These are phyloP conservation scores for Probosciger aterrimus DNA, from an alignment of 2,113 vertebrate species.

Conservation along the genomic window DNA sequence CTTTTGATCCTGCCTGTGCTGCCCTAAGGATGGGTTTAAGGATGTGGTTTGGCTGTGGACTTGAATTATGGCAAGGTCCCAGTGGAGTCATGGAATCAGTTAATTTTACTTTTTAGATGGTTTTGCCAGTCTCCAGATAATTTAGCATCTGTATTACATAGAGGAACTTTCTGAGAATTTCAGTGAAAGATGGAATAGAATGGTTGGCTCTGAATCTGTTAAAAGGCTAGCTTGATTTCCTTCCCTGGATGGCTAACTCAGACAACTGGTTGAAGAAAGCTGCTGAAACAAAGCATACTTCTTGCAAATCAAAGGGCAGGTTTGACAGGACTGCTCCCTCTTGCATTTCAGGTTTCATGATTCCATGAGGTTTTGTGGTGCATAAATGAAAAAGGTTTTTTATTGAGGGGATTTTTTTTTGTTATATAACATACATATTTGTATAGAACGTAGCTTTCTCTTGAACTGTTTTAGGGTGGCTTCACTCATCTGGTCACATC, in stretches of 20 bases:
- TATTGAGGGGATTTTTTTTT: neutral
- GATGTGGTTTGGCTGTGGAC: neutral
- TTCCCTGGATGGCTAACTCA: neutral
- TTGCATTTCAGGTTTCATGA: neutral
- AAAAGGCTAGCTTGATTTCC: neutral
- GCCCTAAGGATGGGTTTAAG: neutral
- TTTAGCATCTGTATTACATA: neutral
- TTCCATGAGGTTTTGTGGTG: neutral
- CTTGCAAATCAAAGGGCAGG: neutral
- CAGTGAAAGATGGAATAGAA: neutral
- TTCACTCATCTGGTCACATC: neutral
- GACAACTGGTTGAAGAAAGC: neutral
- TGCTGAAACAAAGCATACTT: neutral
- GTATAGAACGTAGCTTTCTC: neutral
- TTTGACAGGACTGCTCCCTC: neutral
- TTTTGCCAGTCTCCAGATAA: neutral
- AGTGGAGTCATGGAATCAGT: neutral
- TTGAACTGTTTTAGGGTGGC: neutral
- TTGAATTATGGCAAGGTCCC: neutral
- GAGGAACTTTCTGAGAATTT: neutral
- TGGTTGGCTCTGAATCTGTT: neutral
- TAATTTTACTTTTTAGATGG: neutral
- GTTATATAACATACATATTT: neutral
- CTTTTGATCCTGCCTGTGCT: neutral
- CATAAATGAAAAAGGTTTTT: conserved; percentile 2